Base-by-base conservation (phyloP, 23 tunicate genomes). In the Ascidia mentula region DNA sequence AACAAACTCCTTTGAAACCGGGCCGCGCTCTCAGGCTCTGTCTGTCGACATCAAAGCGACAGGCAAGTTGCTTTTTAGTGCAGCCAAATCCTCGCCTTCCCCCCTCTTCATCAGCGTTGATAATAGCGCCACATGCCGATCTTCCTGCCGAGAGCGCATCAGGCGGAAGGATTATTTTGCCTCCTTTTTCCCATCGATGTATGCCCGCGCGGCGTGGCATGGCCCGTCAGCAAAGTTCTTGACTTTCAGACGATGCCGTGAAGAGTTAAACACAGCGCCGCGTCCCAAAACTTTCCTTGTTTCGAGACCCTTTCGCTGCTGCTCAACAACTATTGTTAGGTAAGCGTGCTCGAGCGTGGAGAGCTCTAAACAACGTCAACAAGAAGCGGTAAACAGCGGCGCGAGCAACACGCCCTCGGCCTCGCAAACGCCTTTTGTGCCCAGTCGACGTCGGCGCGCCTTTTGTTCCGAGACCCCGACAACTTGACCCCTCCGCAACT, bases 401-500 rank as follows among this genome's bases (percentile, higher is more conserved):
- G 38, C 34, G 60, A 45, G 75, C 75, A 35, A 71, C 38, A 71
- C 30, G 75, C 75, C 18, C 75, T 71, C 34, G 38, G 75, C 38
- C 38, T 69, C 72, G 33, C 32, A 9, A 69, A 18, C 72, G n/a
- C 15, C 75, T 71, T 71, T n/a, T n/a, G 30, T 22, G 32, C 13
- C 75, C 2, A 9, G 75, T 36, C 38, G 75, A 71, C 38, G 8
- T 53, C 65, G 65, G 65, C 65, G 65, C 65, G 65, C 24, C 38
- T 34, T 71, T 71, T 34, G 38, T 35, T 34, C 38, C 75, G 38
- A 22, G 34, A 71, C 75, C 75, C 32, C 75, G 75, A 28, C 75
- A 71, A 71, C 75, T 71, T 71, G 75, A 71, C 75, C 75, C 32
- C 38, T 22, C 38, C 30, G 38, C 75, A 34, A 71, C 38, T 22